These are phyloP conservation scores for Drosophila macrospina DNA, from an alignment of 2,888 invertebrate species.

Conservation along the genomic window DNA sequence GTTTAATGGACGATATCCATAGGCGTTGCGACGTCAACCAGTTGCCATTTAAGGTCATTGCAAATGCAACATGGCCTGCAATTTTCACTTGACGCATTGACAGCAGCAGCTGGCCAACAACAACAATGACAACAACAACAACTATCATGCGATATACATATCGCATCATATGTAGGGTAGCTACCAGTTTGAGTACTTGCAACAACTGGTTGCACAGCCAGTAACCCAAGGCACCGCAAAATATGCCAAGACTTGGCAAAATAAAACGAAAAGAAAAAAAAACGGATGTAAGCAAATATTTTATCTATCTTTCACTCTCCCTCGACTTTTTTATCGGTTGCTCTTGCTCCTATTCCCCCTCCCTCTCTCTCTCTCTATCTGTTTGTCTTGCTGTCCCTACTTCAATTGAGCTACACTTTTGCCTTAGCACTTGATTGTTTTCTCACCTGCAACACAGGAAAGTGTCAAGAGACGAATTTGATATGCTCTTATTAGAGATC, in stretches of 20 bases:
- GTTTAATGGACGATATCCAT: constrained; percentile 67
- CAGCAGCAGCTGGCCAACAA: constrained; percentile 60
- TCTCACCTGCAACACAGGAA: constrained; percentile 38
- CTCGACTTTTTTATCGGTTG: background rate
- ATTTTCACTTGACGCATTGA: constrained; percentile 77
- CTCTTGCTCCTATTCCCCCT: background rate
- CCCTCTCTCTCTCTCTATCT: background rate
- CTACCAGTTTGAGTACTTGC: constrained; percentile 27
- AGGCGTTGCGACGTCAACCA: constrained; percentile 68
- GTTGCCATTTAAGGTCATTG: constrained; percentile 74
- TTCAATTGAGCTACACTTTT: constrained; percentile 41
- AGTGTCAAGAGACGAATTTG: background rate
- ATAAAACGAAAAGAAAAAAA: no score
- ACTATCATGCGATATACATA: constrained; percentile 44
- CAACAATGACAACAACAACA: constrained; percentile 1
- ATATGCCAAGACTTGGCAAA: constrained; percentile 41
- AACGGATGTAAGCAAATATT: constrained; percentile 71
- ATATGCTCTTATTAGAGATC: constrained; percentile 18
- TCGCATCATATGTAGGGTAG: constrained; percentile 31
- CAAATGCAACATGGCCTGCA: constrained; percentile 63
- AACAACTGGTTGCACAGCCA: constrained; percentile 42
- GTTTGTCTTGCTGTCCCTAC: constrained; percentile 9
- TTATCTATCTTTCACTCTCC: constrained; percentile 16
- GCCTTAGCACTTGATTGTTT: constrained; percentile 53
- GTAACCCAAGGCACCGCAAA: constrained; percentile 62